These are phyloP conservation scores for Tolmerus cingulatus DNA, from an alignment of 2,888 invertebrate species.

Conservation along the genomic window DNA sequence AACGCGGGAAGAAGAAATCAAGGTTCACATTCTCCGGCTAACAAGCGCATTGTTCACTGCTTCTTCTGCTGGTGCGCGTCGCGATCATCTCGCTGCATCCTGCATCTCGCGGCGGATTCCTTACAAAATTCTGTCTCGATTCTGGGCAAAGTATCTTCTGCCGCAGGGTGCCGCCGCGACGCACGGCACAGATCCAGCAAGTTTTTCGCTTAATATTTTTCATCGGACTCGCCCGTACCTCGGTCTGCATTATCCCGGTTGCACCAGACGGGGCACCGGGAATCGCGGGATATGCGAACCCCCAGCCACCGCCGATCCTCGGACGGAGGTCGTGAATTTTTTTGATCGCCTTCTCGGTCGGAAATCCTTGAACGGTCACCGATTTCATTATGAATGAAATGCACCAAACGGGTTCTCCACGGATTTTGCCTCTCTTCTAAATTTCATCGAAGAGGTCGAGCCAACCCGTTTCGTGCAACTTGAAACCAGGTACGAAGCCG, in stretches of 20 bases:
- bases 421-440: background rate
- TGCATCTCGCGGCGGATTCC: background rate
- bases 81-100: background rate
- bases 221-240: background rate
- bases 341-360: background rate
- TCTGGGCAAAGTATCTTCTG: background rate
- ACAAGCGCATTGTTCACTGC: background rate
- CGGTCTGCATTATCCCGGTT: background rate
- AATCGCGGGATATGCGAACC: background rate
- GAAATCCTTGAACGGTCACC: slow-evolving; percentile 23
- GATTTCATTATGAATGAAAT: slow-evolving; percentile 32
- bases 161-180: background rate
- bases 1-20: background rate
- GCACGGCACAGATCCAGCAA: background rate
- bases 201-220: background rate
- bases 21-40: background rate
- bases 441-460: background rate
- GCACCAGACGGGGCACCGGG: background rate
- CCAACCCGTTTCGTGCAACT: background rate
- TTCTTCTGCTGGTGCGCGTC: background rate
- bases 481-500: background rate
- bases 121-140: background rate
- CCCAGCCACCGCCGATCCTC: background rate
- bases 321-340: background rate
- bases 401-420: slow-evolving; percentile 1